Evolutionary conservation across 2,113 vertebrate genomes (phyloP), one percentile per base, ranked within the genome.

Genomic region (Poeciliopsis prolifica): DNA sequence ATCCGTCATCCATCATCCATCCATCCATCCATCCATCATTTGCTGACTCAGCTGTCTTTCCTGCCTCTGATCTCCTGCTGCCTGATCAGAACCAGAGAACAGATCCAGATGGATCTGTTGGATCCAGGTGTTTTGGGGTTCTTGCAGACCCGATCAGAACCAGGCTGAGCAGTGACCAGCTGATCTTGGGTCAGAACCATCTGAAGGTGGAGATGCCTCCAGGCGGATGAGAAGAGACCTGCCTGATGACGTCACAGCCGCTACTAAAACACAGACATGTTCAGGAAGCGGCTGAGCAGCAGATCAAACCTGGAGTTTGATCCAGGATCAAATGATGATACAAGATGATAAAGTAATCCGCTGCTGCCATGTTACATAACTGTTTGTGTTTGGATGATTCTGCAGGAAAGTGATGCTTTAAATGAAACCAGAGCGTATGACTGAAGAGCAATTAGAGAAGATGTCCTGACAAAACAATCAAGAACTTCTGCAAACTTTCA

Each of bases 61-160:
- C 3, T 65, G 17, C 60, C 65, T 68, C 66, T 1, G 0, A 65
- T 37, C 40, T 31, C 61, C 60, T 58, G 70, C n/a, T 26, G 73
- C 63, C 44, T 70, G 51, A 33, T 31, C 60, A 14, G 13, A 61
- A 67, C 19, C 37, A 61, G 29, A 28, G 9, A 35, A 10, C 33
- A 35, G 33, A 35, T 35, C 9, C 33, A 35, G 9, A 35, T 6
- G 6, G 31, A 33, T 33, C 31, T 4, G 1, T 33, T 33, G 33
- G 33, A 33, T 33, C 33, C 33, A 33, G 5, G 1, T 5, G 17
- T 15, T 44, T 79, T 81, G 87, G 83, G 73, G 74, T 71, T 69
- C 90, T 90, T 90, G 79, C 86, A 88, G 88, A 87, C 86, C 44
- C n/a, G 4, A 66, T 14, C 76, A 17, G 72, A 75, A 80, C 14